These are phyloP conservation scores for Oreochromis niloticus DNA, from an alignment of 2,113 vertebrate genomes.

Conservation along the genomic window DNA sequence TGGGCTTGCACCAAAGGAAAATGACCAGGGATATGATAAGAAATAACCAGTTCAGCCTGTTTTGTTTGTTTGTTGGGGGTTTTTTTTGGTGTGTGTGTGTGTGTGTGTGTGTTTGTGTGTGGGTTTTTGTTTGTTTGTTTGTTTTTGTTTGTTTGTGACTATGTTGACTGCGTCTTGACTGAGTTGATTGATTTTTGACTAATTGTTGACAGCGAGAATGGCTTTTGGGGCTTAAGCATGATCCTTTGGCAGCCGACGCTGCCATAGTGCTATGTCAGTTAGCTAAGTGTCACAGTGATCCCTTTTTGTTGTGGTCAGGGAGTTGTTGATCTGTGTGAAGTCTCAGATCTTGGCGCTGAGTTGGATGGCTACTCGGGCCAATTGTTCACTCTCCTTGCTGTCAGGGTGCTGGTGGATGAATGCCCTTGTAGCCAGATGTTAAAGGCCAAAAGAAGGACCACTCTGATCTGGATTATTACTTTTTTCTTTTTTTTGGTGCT, in stretches of 20 bases:
- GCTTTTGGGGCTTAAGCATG: slow-evolving; percentile 31
- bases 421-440: slow-evolving; percentile 44
- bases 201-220: slow-evolving; percentile 36
- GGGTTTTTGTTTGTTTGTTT: no score
- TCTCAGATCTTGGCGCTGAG: slow-evolving; percentile 31
- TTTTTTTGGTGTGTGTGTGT: no score
- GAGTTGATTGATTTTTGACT: slow-evolving; percentile 55
- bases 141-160: not conserved
- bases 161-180: not conserved
- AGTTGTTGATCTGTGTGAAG: slow-evolving; percentile 47
- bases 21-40: not conserved
- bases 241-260: slow-evolving; percentile 41
- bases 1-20: not conserved
- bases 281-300: slow-evolving; percentile 44
- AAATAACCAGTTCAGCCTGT: not conserved
- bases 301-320: slow-evolving; percentile 40
- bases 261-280: slow-evolving; percentile 18
- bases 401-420: not conserved
- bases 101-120: no score
- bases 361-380: not conserved
- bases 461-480: slow-evolving; percentile 28
- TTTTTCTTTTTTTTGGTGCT: not conserved
- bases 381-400: slow-evolving; percentile 10
- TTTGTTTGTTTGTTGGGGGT: not conserved
- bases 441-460: not conserved